Conservation (phyloP, 2,797 vertebrate species). For the Capromys pilorides region DNA sequence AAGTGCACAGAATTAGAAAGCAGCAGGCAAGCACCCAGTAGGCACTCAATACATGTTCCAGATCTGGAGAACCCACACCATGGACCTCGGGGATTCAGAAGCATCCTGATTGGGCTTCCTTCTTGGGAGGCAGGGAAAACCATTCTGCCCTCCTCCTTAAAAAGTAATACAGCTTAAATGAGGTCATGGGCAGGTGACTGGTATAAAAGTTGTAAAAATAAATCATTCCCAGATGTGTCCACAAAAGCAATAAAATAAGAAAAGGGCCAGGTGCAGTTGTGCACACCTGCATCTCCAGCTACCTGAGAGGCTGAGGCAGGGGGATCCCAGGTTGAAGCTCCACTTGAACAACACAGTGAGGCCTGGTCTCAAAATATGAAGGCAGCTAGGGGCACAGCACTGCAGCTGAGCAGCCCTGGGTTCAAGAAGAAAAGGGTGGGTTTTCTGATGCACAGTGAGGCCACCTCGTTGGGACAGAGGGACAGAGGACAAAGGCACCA, state of each 20-base stretch:
- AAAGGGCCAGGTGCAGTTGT: neutral
- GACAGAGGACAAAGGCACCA: neutral
- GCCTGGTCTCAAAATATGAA: neutral
- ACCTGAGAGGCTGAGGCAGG: neutral
- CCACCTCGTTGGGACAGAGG: accelerated
- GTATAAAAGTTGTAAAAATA: neutral
- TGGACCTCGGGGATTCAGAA: neutral
- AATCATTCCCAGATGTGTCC: neutral
- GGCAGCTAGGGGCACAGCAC: neutral
- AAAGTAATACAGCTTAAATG: neutral
- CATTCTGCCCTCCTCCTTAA: neutral
- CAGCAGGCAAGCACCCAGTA: neutral
- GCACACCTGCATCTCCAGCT: neutral
- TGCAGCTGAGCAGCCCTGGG: neutral
- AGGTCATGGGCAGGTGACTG: no score
- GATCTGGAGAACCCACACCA: accelerated
- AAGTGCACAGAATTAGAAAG: neutral
- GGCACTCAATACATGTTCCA: neutral
- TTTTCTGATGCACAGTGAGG: neutral
- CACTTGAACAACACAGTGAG: neutral
- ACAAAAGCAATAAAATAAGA: neutral
- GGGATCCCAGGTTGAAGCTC: neutral
- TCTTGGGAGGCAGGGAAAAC: neutral
- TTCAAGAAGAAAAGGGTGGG: neutral
- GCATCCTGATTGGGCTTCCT: neutral